Evolutionary conservation across 1,140 invertebrate species (phyloP), one percentile per base, ranked within the genome.

Genomic region (Lepidurus apus): DNA sequence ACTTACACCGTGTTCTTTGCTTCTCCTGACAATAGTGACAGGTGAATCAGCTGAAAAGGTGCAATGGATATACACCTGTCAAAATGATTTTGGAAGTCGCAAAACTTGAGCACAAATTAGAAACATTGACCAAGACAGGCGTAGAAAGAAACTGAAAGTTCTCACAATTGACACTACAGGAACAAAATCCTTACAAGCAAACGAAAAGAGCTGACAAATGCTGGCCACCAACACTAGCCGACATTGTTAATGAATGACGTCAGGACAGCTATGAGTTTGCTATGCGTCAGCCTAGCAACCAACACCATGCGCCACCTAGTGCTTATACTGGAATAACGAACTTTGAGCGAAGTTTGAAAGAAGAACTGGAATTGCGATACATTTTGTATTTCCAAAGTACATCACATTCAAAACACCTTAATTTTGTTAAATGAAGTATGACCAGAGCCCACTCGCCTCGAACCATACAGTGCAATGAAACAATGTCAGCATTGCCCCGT

Each of bases 201-300:
- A 65, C 53, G 8, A 65, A 65, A 65, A 21, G 53, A 65, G 53
- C 53, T n/a, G 53, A 65, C 17, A 65, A 65, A 65, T 65, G 53
- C 53, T 65, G 53, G 53, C 7, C 53, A 65, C 53, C 53, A 65
- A 9, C 53, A 65, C 53, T 65, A 65, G 53, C 53, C 17, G 53
- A 65, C 53, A 65, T 65, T 65, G 53, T 65, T 65, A 65, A 65
- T 65, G 13, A 65, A 65, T 65, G 53, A 65, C 53, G 53, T 65
- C 53, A 65, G 53, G 53, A 13, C 17, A n/a, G 34, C 34, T 34
- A 34, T 34, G 21, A 65, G 53, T 65, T 65, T 65, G 21, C 53
- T 9, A 21, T 65, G 13, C 53, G 17, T 13, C 8, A 17, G 53
- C 53, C 21, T 65, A 34, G 34, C 13, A 65, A 65, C 8, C 17